These are phyloP conservation scores for Diacarnus erythraeanus DNA, from an alignment of 37 sponge, comb jelly and placozoan species.

Conservation along the genomic window DNA sequence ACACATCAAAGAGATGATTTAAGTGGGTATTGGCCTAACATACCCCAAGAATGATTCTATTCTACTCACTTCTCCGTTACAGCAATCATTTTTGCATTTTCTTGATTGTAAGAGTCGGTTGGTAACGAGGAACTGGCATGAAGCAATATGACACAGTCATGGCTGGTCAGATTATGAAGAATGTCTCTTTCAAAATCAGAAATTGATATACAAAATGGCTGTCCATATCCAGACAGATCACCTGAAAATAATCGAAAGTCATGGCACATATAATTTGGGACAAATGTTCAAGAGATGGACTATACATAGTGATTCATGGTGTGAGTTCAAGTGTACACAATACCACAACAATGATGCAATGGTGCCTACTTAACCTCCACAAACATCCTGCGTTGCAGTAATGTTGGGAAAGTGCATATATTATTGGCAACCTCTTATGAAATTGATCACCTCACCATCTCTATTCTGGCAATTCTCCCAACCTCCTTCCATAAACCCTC, in stretches of 20 bases:
- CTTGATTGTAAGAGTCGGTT: neutral
- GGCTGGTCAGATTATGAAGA: constrained; percentile 34
- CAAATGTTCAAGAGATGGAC: too few species aligned
- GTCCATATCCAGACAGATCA: constrained; percentile 17
- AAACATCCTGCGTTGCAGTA: too few species aligned
- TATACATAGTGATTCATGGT: too few species aligned
- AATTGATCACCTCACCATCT: constrained; percentile 16
- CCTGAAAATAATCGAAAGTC: constrained; percentile 25
- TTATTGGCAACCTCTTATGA: too few species aligned
- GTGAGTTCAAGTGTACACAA: too few species aligned
- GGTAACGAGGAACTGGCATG: neutral
- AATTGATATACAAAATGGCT: constrained; percentile 42
- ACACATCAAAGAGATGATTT: too few species aligned
- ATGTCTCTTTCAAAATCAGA: constrained; percentile 50
- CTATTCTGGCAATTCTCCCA: constrained; percentile 35
- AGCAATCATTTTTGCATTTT: neutral
- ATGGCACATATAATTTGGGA: too few species aligned
- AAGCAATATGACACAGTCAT: constrained; percentile 41
- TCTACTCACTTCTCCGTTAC: constrained; percentile 22
- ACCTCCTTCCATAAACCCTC: constrained; percentile 60
- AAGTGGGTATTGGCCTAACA: too few species aligned
- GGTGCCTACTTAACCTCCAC: too few species aligned
- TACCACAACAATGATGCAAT: too few species aligned
- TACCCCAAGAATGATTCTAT: too few species aligned
- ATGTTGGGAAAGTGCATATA: too few species aligned